Conservation (phyloP, 2,113 vertebrate genomes). For the Mustela lutreola region DNA sequence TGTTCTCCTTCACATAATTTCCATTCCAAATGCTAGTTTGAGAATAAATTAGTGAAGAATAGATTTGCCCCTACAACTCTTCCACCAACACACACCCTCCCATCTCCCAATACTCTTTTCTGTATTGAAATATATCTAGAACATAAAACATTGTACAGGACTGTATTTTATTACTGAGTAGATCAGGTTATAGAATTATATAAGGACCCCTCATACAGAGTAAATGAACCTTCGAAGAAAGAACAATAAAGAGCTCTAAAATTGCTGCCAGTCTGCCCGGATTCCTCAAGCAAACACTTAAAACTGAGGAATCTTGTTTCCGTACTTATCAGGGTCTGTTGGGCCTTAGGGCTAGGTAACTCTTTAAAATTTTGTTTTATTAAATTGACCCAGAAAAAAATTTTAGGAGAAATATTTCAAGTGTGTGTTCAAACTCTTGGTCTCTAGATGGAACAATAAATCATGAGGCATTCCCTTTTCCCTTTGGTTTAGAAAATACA, state of each 20-base stretch:
- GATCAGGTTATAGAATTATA: not conserved
- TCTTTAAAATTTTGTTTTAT: not conserved
- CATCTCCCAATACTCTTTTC: not conserved
- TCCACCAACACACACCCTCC: not conserved
- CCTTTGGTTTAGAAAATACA: not conserved
- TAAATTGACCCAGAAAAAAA: not conserved
- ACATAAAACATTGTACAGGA: not conserved
- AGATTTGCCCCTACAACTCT: not conserved
- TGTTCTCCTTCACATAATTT: not conserved
- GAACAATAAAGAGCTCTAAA: not conserved
- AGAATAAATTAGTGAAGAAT: constrained; percentile 11
- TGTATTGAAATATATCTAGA: not conserved
- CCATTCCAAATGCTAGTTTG: not conserved
- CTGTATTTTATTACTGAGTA: not conserved
- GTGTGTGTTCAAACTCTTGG: not conserved
- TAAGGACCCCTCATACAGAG: not conserved
- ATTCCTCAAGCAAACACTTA: not conserved
- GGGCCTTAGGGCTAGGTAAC: not conserved
- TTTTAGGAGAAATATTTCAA: not conserved
- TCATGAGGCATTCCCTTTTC: not conserved
- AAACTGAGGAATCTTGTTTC: not conserved
- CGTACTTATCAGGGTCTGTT: not conserved
- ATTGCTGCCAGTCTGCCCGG: not conserved
- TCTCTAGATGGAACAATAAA: not conserved
- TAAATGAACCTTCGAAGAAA: constrained; percentile 3